phyloP scores from a whole-genome alignment of 2,113 vertebrate species.

The Chlamydotis undulata region DNA sequence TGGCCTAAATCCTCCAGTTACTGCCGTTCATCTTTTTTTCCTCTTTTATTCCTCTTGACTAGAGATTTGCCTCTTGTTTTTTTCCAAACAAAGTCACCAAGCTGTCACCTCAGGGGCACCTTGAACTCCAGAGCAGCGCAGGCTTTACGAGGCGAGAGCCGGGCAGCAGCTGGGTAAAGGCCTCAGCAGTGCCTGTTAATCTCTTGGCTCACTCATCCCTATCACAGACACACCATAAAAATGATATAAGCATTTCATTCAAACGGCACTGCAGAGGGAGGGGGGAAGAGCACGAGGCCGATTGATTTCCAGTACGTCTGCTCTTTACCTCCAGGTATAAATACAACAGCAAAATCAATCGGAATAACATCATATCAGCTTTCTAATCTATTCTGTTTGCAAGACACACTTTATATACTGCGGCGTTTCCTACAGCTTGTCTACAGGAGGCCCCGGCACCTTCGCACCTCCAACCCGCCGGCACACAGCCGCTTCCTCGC shows the following conservation, averaged over 20 bases:
- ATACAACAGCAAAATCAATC: constrained; percentile 77
- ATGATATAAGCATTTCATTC: constrained; percentile 78
- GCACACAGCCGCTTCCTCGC: rapidly evolving
- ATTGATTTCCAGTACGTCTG: constrained; percentile 74
- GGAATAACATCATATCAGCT: constrained; percentile 70
- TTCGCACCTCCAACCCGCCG: rapidly evolving
- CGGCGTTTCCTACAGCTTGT: background rate
- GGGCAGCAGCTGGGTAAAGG: constrained; percentile 14
- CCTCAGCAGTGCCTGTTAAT: constrained; percentile 51
- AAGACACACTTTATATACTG: constrained; percentile 42
- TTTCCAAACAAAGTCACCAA: background rate
- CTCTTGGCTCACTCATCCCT: constrained; percentile 69
- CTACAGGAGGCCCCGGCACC: background rate
- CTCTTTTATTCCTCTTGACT: background rate
- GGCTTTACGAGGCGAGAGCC: constrained; percentile 18
- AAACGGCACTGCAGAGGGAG: constrained; percentile 31
- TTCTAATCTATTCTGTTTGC: constrained; percentile 65
- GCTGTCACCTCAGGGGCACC: constrained; percentile 45
- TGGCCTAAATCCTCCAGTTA: background rate
- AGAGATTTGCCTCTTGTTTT: background rate
- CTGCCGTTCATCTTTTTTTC: background rate
- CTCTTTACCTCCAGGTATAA: constrained; percentile 75
- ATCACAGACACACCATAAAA: constrained; percentile 73
- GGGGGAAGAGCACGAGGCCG: constrained; percentile 12
- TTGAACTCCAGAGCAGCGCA: background rate